Base-by-base conservation (phyloP, 2,797 vertebrate genomes). In the Champsocephalus esox region DNA sequence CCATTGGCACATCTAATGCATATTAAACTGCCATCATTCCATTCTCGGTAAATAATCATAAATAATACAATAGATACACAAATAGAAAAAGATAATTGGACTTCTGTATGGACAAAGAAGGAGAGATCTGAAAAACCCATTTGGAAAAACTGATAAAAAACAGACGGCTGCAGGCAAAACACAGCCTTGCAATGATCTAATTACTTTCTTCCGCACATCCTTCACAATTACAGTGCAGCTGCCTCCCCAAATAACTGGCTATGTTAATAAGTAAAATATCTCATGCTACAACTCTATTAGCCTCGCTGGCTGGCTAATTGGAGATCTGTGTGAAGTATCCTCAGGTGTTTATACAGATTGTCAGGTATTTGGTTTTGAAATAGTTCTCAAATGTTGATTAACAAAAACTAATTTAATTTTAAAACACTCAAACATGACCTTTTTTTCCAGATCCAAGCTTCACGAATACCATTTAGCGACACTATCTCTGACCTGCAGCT, bases 191-290 rank as follows among this genome's bases (percentile, higher is more conserved):
- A 72, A 77, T 93, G 83, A 94, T 94, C 86, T 89, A 84, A 94
- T 95, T 94, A 94, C 81, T 85, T 88, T 91, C 92, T 91, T 93
- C 93, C 70, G 88, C 89, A 90, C 92, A 91, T 92, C 93, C 90
- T 91, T 88, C 79, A 82, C 88, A 89, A 92, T 93, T 91, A 93
- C 76, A 59, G 76, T 81, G 82, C 80, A 87, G 90, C 90, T 92
- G 93, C 90, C 82, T 81, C 66, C 70, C 77, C 71, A 87, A 83
- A 90, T 92, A 82, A 90, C 78, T 73, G 78, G 32, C 61, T 55
- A 75, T 67, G 79, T 85, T 86, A 81, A 82, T 88, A 89, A 78
- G 74, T 75, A 66, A 85, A 87, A 81, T 75, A 79, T 80, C 81
- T 83, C 76, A 79, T 83, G 67, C 75, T 61, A 43, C 64, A 73